Evolutionary conservation across 2,797 vertebrate species (phyloP), one percentile per base, ranked within the genome.

Genomic region (Chromis chromis): DNA sequence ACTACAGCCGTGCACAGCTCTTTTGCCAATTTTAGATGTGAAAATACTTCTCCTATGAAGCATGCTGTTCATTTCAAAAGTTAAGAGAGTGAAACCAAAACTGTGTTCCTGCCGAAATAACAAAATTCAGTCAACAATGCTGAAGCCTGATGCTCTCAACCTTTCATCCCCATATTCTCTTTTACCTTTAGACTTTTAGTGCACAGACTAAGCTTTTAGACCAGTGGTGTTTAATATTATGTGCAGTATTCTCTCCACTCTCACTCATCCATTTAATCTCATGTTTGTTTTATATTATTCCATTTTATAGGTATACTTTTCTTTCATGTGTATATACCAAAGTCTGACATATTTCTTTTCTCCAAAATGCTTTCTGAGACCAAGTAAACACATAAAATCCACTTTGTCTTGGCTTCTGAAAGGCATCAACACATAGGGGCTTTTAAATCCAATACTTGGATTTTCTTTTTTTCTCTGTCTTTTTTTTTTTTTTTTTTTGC

Each of bases 381-480:
- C 36, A 40, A 49, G 21, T 53, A 61, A 74, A 70, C 53, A 65
- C 46, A 71, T 40, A 68, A 46, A 73, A 59, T 46, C 36, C 14
- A 13, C 9, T 24, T 17, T 22, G n/a, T 36, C 54, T 25, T 66
- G 65, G 9, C 25, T 7, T 63, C 25, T 60, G 52, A 69, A 59
- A 76, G 33, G 7, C 56, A 62, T 65, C 19, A 50, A 40, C 49
- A 52, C 22, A 56, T 56, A 17, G 0, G 3, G 12, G 22, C 33
- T 69, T 61, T 56, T 22, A 54, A 46, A 70, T 25, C 27, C 16
- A 24, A 8, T 44, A 19, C 33, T 48, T 24, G 60, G 21, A 44
- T 48, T 48, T 21, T 9, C 19, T 16, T 24, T 21, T 50, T 42
- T n/a, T n/a, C n/a, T n/a, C n/a, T n/a, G n/a, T n/a, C n/a, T n/a